phyloP scores from a whole-genome alignment of 2,888 invertebrate species.

The Mellilla xanthometata region DNA sequence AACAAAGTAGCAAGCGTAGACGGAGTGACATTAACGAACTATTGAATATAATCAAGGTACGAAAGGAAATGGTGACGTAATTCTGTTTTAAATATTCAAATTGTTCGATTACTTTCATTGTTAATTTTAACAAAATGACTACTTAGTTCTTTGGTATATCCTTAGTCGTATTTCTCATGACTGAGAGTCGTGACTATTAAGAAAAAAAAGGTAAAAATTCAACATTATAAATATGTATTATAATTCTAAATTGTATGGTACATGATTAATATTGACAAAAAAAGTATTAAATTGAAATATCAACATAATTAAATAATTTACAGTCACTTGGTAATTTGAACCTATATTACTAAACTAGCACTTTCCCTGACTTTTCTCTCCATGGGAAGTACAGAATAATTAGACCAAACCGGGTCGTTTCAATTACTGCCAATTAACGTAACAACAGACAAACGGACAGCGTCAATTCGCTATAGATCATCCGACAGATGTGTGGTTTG shows the following conservation, averaged over 20 bases:
- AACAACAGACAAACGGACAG: constrained; percentile 24
- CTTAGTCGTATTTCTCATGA: too few relatives aligned
- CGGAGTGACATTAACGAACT: constrained; percentile 2
- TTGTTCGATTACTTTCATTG: not conserved
- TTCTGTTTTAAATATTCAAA: constrained; percentile 2
- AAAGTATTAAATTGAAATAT: too few relatives aligned
- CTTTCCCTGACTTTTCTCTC: not conserved
- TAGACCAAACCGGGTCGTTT: constrained; percentile 44
- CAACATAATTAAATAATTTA: too few relatives aligned
- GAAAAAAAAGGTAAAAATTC: too few relatives aligned
- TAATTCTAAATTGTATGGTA: too few relatives aligned
- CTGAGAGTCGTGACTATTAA: too few relatives aligned
- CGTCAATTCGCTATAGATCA: constrained; percentile 25
- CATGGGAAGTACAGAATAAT: constrained; percentile 32
- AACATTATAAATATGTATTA: too few relatives aligned
- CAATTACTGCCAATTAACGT: constrained; percentile 46
- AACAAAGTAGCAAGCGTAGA: not conserved
- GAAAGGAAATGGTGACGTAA: constrained; percentile 5
- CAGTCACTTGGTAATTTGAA: too few relatives aligned
- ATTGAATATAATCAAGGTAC: constrained; percentile 3
- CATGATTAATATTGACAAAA: too few relatives aligned
- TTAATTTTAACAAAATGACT: too few relatives aligned
- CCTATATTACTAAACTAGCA: not conserved
- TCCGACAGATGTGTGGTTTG: constrained; percentile 17
- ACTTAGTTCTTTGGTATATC: too few relatives aligned